Conservation (phyloP, 2,113 vertebrate species). For the Ascaphus truei region DNA sequence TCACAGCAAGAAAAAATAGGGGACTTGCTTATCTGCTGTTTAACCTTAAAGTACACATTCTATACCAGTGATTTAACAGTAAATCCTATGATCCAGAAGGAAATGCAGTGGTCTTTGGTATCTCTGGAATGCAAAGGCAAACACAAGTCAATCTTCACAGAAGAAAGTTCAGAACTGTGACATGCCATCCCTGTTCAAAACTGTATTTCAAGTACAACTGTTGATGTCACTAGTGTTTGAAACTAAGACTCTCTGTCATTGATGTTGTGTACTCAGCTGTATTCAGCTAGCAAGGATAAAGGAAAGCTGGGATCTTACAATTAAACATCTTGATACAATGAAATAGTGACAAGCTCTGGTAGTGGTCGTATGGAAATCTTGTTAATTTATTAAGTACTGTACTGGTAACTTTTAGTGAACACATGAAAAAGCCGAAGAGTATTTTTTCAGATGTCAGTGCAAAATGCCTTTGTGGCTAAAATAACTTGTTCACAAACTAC, state of each 20-base stretch:
- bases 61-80: not conserved
- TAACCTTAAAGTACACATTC: not conserved
- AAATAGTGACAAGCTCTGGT: too few relatives aligned
- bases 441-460: too few relatives aligned
- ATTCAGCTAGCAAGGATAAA: not conserved
- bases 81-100: not conserved
- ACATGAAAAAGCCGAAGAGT: too few relatives aligned
- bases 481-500: too few relatives aligned
- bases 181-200: not conserved
- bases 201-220: not conserved
- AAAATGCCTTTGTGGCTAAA: too few relatives aligned
- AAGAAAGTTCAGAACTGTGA: too few relatives aligned
- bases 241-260: not conserved
- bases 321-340: too few relatives aligned
- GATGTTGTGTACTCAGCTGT: not conserved
- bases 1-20: too few relatives aligned
- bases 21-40: too few relatives aligned
- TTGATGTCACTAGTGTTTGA: not conserved
- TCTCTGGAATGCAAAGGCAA: constrained; percentile 2
- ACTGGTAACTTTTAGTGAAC: too few relatives aligned
- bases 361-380: too few relatives aligned
- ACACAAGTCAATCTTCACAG: not conserved
- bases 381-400: too few relatives aligned
- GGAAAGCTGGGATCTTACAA: constrained; percentile 1
- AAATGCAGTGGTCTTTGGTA: not conserved